These are phyloP conservation scores for Nerophis lumbriciformis DNA, from an alignment of 2,113 vertebrate genomes.

Conservation along the genomic window DNA sequence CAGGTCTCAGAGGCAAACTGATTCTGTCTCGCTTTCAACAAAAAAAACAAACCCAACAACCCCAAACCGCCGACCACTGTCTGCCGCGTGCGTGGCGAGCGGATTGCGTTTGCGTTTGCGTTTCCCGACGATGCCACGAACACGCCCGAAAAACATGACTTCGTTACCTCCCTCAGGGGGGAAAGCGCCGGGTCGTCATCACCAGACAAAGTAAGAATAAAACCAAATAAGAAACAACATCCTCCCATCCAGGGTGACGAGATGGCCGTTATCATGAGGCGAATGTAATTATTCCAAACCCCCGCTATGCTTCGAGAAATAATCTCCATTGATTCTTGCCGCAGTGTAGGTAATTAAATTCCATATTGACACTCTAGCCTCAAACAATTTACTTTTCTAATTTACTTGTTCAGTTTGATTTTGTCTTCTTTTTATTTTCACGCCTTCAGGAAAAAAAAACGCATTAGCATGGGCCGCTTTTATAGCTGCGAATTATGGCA, in stretches of 20 bases:
- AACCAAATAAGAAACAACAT: no score
- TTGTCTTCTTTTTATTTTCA: constrained; percentile 1
- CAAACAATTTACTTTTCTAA: constrained; percentile 30
- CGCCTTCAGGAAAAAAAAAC: constrained; percentile 3
- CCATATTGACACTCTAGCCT: constrained; percentile 11
- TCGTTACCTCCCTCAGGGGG: constrained; percentile 8
- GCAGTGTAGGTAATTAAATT: constrained; percentile 1
- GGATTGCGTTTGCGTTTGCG: constrained; percentile 19
- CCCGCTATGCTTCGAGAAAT: constrained; percentile 2
- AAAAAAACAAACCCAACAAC: constrained; percentile 4
- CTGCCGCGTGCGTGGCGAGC: constrained; percentile 4
- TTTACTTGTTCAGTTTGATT: constrained; percentile 31
- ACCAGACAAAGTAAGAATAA: no score
- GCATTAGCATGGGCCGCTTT: constrained; percentile 15
- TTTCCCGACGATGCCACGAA: background rate
- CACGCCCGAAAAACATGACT: constrained; percentile 1
- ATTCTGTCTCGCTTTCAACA: background rate
- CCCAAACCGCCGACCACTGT: background rate
- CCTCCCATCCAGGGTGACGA: background rate
- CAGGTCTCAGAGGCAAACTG: constrained; percentile 15
- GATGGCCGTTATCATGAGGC: background rate
- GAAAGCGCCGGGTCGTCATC: no score
- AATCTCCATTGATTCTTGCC: constrained; percentile 16
- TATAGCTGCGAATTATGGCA: background rate
- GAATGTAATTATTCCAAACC: background rate